Conservation (phyloP, 2,888 invertebrate genomes). For the Rhamnusium bicolor region DNA sequence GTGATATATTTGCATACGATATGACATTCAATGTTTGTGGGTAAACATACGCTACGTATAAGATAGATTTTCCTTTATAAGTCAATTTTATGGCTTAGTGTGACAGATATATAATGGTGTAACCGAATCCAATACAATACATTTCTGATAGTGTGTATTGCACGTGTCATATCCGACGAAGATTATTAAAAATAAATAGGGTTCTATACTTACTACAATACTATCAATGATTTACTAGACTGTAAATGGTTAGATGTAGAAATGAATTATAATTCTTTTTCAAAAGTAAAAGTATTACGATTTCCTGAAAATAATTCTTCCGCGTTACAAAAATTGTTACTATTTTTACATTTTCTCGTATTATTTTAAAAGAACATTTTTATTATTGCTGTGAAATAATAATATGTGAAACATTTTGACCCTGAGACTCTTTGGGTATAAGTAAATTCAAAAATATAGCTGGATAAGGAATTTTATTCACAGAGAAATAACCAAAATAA, state of each 20-base stretch:
- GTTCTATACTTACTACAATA: not conserved
- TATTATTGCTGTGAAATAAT: too few species aligned
- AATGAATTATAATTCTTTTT: not conserved
- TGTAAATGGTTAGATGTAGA: not conserved
- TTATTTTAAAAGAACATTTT: too few species aligned
- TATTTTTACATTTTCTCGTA: too few species aligned
- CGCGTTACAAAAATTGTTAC: too few species aligned
- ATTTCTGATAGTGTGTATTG: not conserved
- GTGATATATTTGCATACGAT: slow-evolving; percentile 25
- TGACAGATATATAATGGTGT: not conserved
- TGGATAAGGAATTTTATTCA: too few species aligned
- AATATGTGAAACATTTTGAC: too few species aligned
- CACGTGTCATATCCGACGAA: not conserved
- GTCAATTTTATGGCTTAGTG: slow-evolving; percentile 10
- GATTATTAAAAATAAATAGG: not conserved
- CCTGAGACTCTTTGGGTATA: too few species aligned
- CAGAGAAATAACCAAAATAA: too few species aligned
- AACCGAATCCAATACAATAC: not conserved
- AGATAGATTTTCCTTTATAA: slow-evolving; percentile 31
- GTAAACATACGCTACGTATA: slow-evolving; percentile 35
- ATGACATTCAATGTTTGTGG: slow-evolving; percentile 27
- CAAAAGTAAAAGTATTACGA: too few species aligned
- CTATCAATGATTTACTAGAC: not conserved
- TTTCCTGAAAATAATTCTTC: too few species aligned
- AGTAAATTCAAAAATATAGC: too few species aligned